Evolutionary conservation across 2,797 vertebrate genomes (phyloP).

Genomic region (Sebastes itinus): DNA sequence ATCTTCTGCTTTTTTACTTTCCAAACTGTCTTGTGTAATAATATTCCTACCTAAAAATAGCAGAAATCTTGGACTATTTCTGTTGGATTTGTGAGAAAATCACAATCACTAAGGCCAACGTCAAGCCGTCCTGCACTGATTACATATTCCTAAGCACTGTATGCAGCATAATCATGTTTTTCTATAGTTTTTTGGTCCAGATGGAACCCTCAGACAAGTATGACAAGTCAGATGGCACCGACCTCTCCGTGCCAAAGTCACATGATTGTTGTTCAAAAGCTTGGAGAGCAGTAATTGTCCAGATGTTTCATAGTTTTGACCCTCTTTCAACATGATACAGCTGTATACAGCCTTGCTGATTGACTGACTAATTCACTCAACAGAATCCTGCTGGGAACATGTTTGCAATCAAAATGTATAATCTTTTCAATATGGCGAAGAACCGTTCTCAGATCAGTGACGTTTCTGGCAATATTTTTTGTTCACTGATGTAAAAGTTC

Average conservation of each 20-base stretch:
- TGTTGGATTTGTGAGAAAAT: not conserved
- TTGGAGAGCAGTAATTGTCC: slow-evolving; percentile 66
- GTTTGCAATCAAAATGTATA: slow-evolving; percentile 68
- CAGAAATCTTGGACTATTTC: not conserved
- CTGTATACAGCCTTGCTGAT: slow-evolving; percentile 66
- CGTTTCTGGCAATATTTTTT: slow-evolving; percentile 32
- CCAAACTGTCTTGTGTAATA: not conserved
- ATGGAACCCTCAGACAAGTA: slow-evolving; percentile 40
- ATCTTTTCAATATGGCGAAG: slow-evolving; percentile 57
- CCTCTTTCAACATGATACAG: slow-evolving; percentile 69
- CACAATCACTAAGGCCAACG: not conserved
- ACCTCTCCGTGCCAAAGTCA: slow-evolving; percentile 51
- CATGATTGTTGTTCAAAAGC: slow-evolving; percentile 63
- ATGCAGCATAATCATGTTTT: slow-evolving; percentile 46
- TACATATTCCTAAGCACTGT: slow-evolving; percentile 36
- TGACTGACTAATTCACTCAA: slow-evolving; percentile 69
- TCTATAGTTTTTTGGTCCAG: slow-evolving; percentile 26
- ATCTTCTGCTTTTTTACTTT: not conserved
- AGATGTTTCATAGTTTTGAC: slow-evolving; percentile 69
- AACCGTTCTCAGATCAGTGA: slow-evolving; percentile 28
- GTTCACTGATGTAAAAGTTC: slow-evolving; percentile 24
- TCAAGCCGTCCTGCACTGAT: slow-evolving; percentile 1
- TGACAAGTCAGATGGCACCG: slow-evolving; percentile 50
- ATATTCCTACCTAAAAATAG: not conserved
- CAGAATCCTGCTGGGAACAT: slow-evolving; percentile 62